Percentiles rank a stretch among this genome's conserved stretches.
phyloP scores from a whole-genome alignment of 2,113 vertebrate genomes.

The Sardina pilchardus region DNA sequence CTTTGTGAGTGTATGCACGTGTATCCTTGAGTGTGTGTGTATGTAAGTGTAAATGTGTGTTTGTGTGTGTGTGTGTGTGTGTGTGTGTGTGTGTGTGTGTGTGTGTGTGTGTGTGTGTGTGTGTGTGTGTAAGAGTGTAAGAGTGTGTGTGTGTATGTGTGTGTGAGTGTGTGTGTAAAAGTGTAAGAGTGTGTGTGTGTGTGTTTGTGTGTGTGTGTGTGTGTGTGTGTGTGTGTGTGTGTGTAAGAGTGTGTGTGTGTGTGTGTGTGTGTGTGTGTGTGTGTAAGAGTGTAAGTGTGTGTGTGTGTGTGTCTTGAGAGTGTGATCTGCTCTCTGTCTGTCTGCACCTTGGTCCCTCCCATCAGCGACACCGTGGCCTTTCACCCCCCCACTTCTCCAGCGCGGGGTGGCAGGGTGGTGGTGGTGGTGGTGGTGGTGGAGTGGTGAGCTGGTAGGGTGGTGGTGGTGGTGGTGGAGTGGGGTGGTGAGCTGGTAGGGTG shows the following conservation, averaged over 20 bases:
- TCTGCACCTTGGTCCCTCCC: slow-evolving; percentile 62
- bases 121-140: neutral
- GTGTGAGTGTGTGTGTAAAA: neutral
- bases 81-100: neutral
- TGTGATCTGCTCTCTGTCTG: slow-evolving; percentile 67
- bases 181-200: no score
- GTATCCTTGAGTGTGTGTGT: neutral
- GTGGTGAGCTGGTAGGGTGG: neutral
- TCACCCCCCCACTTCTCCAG: slow-evolving; percentile 43
- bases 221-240: slow-evolving; percentile 21
- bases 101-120: neutral
- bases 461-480: slow-evolving; percentile 29
- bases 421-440: neutral
- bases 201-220: slow-evolving; percentile 22
- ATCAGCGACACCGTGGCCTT: slow-evolving; percentile 44
- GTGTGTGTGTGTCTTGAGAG: slow-evolving; percentile 30
- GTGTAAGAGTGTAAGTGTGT: slow-evolving; percentile 10
- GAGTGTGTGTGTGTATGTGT: neutral
- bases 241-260: no score
- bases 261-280: slow-evolving; percentile 25
- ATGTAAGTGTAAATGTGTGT: neutral
- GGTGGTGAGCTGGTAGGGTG: slow-evolving; percentile 26
- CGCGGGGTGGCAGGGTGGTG: slow-evolving; percentile 6
- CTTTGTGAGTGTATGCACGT: neutral
- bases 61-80: neutral